Percentiles rank a stretch among this genome's conserved stretches.
Evolutionary conservation across 2,113 vertebrate genomes (phyloP).

Genomic region (Chaetorhynchus papuensis): DNA sequence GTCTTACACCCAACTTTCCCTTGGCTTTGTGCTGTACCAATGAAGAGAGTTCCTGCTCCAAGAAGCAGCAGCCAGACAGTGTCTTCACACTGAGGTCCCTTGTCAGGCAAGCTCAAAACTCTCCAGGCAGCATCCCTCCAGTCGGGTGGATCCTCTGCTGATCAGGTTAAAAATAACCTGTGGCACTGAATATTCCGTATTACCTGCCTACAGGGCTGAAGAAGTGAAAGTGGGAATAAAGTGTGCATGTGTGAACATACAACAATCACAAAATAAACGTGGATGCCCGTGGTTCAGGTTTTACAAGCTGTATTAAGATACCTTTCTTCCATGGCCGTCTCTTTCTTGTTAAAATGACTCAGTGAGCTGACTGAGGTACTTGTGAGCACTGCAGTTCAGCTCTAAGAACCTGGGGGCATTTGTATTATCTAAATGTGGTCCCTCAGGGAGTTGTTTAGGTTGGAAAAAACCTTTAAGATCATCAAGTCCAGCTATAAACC

Average conservation of each 20-base stretch:
- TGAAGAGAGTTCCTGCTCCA: background rate
- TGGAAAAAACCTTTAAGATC: background rate
- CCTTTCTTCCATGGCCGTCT: background rate
- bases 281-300: background rate
- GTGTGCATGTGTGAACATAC: background rate
- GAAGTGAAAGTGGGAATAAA: background rate
- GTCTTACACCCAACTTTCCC: background rate
- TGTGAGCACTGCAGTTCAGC: background rate
- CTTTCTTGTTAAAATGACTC: background rate
- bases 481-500: background rate
- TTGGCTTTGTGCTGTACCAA: background rate
- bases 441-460: accelerated
- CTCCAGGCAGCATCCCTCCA: background rate
- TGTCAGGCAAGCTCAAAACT: background rate
- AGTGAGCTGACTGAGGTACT: background rate
- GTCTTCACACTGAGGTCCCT: background rate
- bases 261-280: background rate
- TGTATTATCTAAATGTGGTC: background rate
- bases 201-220: background rate
- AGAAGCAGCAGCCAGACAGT: background rate
- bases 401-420: background rate
- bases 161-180: background rate
- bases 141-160: background rate
- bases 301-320: background rate
- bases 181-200: background rate